phyloP scores from a whole-genome alignment of 2,797 vertebrate genomes.

The Oryzias sinensis region DNA sequence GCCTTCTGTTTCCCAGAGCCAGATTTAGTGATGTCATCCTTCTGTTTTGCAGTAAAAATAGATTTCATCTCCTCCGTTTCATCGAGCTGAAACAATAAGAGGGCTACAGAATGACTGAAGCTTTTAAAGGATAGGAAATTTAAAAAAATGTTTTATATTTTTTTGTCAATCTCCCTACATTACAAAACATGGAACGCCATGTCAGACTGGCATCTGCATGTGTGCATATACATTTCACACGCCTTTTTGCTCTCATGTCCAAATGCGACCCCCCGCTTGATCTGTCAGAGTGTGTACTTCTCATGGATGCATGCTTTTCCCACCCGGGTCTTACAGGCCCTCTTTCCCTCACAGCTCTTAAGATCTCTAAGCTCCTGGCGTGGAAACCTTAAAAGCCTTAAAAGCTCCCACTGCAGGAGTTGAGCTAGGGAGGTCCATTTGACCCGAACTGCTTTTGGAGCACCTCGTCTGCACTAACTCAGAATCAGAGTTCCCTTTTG shows the following conservation, averaged over 20 bases:
- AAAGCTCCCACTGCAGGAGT: slow-evolving; percentile 43
- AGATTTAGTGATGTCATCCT: background rate
- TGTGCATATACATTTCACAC: slow-evolving; percentile 17
- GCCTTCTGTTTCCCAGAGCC: slow-evolving; percentile 8
- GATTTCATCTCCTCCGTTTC: too few relatives aligned
- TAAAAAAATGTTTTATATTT: too few relatives aligned
- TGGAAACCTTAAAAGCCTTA: slow-evolving; percentile 59
- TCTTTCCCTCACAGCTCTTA: slow-evolving; percentile 35
- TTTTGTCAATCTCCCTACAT: slow-evolving; percentile 2
- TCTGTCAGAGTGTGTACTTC: slow-evolving; percentile 45
- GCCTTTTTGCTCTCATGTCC: slow-evolving; percentile 26
- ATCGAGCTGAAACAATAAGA: background rate
- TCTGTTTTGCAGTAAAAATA: too few relatives aligned
- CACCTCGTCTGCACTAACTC: slow-evolving; percentile 20
- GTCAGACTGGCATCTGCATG: slow-evolving; percentile 13
- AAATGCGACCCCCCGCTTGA: slow-evolving; percentile 33
- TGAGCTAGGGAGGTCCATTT: slow-evolving; percentile 38
- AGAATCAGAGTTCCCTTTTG: slow-evolving; percentile 17
- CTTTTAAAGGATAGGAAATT: too few relatives aligned
- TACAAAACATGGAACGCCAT: slow-evolving; percentile 7
- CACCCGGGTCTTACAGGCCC: slow-evolving; percentile 25
- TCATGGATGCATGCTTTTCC: slow-evolving; percentile 42
- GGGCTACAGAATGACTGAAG: too few relatives aligned
- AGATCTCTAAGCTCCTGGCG: slow-evolving; percentile 31
- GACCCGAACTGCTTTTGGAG: slow-evolving; percentile 41